Base-by-base conservation (phyloP, 2,888 invertebrate species). In the Blastobasis adustella region DNA sequence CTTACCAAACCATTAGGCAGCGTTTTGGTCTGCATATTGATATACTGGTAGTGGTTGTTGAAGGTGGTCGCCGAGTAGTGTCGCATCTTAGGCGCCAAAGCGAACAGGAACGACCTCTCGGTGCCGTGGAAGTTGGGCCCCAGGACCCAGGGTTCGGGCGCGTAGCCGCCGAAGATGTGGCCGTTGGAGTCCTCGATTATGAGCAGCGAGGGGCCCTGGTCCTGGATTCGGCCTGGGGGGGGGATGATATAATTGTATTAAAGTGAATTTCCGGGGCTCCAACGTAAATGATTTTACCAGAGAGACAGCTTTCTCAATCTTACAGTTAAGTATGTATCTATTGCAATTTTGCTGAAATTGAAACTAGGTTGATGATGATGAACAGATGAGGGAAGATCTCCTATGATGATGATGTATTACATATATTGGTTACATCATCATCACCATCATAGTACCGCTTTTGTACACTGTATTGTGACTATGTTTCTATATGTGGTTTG, bases 41-140 rank as follows among this genome's bases (percentile, higher is more conserved):
- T 90, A 78, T 98, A 98, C 85, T 96, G 96, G 77, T 93, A 98
- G 74, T 98, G 96, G 57, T 94, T 90, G 78, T 98, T 98, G 78
- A 94, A 96, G 0, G 92, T 93, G 0, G 96, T 95, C 0, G 96
- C 85, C 0, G 90, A 90, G 75, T 94, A 98, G 3, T 95, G 89
- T 41, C 94, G 82, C 91, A 96, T 94, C 52, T 91, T 90, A 0
- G 98, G 98, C 37, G 92, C 89, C 49, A 97, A 83, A 0, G 95
- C 93, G 81, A 97, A 98, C 39, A 98, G 84, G 82, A 97, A 96
- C 46, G 95, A 93, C 37, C 92, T 90, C 42, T 93, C 92, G 54
- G 92, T 91, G 10, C 94, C 97, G 52, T 84, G 87, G 81, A 95
- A 97, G 67, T 93, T 93, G 6, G 97, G 94, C 9, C 93, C 77